Evolutionary conservation across 1,140 invertebrate genomes (phyloP).

Genomic region (Berghia stephanieae): DNA sequence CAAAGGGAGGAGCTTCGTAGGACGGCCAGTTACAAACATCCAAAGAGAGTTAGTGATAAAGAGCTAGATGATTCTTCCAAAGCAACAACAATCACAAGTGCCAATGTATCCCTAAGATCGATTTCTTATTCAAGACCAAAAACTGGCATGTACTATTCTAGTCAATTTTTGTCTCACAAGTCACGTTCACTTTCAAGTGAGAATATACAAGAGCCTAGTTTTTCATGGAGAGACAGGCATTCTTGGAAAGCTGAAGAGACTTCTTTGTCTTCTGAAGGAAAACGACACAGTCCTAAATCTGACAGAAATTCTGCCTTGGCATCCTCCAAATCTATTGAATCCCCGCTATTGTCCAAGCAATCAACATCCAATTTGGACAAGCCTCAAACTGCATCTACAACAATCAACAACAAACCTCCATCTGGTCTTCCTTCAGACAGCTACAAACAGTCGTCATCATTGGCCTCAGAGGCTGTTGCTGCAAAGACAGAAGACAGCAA

Average conservation of each 20-base stretch:
- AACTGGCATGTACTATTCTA: neutral
- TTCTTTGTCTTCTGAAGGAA: neutral
- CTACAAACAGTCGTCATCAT: neutral
- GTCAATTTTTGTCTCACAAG: constrained; percentile 18
- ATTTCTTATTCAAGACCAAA: neutral
- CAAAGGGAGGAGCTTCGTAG: no score
- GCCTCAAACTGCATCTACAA: no score
- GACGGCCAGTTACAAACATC: no score
- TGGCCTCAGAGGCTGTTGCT: neutral
- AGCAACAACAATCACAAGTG: no score
- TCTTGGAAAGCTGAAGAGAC: constrained; percentile 25
- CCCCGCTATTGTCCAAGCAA: no score
- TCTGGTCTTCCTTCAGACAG: neutral
- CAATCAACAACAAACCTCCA: no score
- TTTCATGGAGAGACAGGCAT: constrained; percentile 14
- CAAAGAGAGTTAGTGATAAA: no score
- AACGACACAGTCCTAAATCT: neutral
- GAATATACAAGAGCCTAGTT: constrained; percentile 5
- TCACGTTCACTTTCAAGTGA: constrained; percentile 21
- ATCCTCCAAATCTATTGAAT: no score
- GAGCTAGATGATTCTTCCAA: no score
- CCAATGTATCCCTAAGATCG: neutral
- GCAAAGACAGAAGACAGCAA: neutral
- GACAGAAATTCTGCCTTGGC: neutral
- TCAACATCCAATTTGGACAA: no score